Percentiles rank a stretch among this genome's conserved stretches.
phyloP scores from a whole-genome alignment of 2,888 invertebrate genomes.

The Glyphotaelius pellucidus region DNA sequence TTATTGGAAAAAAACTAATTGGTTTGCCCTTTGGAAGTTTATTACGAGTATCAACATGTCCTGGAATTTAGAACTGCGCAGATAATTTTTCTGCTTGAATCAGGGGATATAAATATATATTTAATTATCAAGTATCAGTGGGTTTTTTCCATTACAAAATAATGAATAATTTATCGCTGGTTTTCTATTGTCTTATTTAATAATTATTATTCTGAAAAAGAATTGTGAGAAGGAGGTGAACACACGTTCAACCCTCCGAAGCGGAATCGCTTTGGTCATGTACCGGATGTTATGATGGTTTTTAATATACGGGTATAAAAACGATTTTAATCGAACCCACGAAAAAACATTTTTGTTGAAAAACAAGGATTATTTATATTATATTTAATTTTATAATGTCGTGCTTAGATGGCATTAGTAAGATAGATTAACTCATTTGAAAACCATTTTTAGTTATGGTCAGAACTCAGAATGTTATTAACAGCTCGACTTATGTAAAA shows the following conservation, averaged over 20 bases:
- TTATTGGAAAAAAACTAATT: not conserved
- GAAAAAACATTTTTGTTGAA: not conserved
- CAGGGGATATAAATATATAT: not conserved
- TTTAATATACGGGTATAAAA: not conserved
- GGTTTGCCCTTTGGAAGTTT: not conserved
- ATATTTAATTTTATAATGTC: too few species aligned
- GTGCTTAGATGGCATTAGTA: too few species aligned
- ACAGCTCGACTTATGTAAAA: too few species aligned
- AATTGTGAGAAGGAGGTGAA: not conserved
- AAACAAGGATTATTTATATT: too few species aligned
- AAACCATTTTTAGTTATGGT: too few species aligned
- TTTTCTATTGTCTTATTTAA: not conserved
- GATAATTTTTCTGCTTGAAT: not conserved
- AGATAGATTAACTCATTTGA: too few species aligned
- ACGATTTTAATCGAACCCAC: not conserved
- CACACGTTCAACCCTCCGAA: not conserved
- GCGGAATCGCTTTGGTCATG: not conserved
- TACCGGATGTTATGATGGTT: not conserved
- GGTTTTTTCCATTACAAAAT: not conserved
- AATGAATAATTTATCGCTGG: not conserved
- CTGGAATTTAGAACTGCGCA: not conserved
- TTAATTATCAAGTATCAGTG: not conserved
- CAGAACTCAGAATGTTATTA: too few species aligned
- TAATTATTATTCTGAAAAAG: not conserved
- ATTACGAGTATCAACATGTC: not conserved